phyloP scores from a whole-genome alignment of 2,888 invertebrate genomes.

The Ametastegia equiseti region DNA sequence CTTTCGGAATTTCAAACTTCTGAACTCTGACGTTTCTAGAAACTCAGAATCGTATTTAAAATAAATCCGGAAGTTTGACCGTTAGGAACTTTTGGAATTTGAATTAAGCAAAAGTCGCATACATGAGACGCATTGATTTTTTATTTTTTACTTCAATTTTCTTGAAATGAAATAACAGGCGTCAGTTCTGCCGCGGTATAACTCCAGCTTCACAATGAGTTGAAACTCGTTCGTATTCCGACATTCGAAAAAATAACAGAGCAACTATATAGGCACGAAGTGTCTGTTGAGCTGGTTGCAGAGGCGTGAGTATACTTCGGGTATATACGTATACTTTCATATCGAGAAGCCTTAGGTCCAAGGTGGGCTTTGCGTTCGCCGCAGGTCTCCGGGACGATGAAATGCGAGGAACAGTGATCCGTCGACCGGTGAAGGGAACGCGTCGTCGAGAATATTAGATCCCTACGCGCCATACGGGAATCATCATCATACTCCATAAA shows the following conservation, averaged over 20 bases:
- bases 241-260: constrained; percentile 20
- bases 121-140: too few relatives aligned
- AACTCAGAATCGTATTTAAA: too few relatives aligned
- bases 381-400: constrained; percentile 61
- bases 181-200: too few relatives aligned
- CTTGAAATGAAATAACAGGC: too few relatives aligned
- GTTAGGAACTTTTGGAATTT: too few relatives aligned
- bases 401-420: constrained; percentile 40
- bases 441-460: constrained; percentile 58
- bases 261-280: constrained; percentile 1
- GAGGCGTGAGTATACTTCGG: neutral
- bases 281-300: neutral
- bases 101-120: too few relatives aligned
- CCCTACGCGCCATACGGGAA: neutral
- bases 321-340: constrained; percentile 63
- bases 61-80: too few relatives aligned
- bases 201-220: too few relatives aligned
- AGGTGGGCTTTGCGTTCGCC: constrained; percentile 57
- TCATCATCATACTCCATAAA: neutral
- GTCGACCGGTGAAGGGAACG: constrained; percentile 72
- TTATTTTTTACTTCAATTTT: too few relatives aligned
- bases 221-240: too few relatives aligned
- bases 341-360: constrained; percentile 60
- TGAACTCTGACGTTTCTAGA: too few relatives aligned
- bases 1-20: too few relatives aligned